These are phyloP conservation scores for Agriopis leucophaearia DNA, from an alignment of 2,888 invertebrate species.

Conservation along the genomic window DNA sequence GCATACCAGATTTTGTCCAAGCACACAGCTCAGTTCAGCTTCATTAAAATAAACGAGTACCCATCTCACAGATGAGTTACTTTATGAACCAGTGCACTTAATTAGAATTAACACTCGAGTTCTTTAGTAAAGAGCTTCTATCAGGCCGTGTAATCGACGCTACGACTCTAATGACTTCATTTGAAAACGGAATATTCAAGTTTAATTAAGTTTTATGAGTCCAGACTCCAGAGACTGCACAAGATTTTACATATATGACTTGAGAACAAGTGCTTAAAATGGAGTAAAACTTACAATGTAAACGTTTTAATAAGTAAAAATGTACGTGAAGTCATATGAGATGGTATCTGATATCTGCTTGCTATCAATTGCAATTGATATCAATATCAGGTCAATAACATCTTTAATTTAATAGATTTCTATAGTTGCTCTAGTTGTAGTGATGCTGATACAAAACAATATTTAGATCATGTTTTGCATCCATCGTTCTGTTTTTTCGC, in stretches of 20 bases:
- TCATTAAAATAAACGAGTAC: conserved; percentile 18
- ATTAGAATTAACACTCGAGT: conserved; percentile 27
- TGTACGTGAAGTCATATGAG: neutral
- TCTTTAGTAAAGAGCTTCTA: conserved; percentile 14
- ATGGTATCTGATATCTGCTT: neutral
- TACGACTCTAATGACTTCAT: conserved; percentile 31
- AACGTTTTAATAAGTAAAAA: neutral
- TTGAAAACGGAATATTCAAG: conserved; percentile 19
- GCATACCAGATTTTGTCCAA: neutral
- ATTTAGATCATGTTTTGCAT: neutral
- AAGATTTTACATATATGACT: conserved; percentile 1
- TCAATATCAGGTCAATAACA: conserved; percentile 8
- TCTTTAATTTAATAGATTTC: neutral
- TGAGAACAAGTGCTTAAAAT: conserved; percentile 8
- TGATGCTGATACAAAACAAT: no score
- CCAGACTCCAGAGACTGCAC: neutral
- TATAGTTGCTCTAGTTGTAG: no score
- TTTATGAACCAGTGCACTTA: conserved; percentile 22
- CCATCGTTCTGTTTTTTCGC: no score
- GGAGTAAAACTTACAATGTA: conserved; percentile 9
- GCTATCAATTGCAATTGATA: neutral
- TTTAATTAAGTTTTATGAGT: conserved; percentile 22
- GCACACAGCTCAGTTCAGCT: conserved; percentile 2
- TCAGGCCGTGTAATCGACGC: conserved; percentile 9
- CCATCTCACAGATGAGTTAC: conserved; percentile 28